phyloP scores from a whole-genome alignment of 2,888 invertebrate species.

The Hipparchia semele region DNA sequence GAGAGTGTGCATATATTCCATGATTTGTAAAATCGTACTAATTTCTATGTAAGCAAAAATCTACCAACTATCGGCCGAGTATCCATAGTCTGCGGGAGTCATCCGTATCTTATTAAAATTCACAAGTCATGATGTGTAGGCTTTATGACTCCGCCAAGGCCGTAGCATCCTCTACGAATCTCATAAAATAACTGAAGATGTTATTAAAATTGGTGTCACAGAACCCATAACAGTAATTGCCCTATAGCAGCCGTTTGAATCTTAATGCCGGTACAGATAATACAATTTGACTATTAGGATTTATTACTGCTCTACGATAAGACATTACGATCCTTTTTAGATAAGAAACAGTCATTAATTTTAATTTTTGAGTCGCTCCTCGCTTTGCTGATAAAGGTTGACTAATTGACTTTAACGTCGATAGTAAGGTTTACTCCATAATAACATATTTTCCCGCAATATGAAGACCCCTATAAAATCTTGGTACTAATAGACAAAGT shows the following conservation, averaged over 20 bases:
- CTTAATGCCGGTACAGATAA: constrained; percentile 15
- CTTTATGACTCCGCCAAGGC: constrained; percentile 29
- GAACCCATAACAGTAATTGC: constrained; percentile 21
- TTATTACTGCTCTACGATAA: constrained; percentile 7
- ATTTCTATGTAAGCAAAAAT: neutral
- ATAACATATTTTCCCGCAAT: too few species aligned
- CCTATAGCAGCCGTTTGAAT: constrained; percentile 6
- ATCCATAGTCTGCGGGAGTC: neutral
- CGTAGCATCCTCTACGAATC: constrained; percentile 25
- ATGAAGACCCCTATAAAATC: neutral
- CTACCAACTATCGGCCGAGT: neutral
- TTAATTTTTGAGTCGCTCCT: neutral
- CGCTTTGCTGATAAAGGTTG: neutral
- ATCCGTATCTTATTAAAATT: constrained; percentile 42
- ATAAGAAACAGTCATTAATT: constrained; percentile 5
- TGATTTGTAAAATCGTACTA: neutral
- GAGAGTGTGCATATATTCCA: neutral
- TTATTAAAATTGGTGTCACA: constrained; percentile 31
- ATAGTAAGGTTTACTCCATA: neutral
- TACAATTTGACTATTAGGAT: constrained; percentile 12
- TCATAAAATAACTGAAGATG: constrained; percentile 24
- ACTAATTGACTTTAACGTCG: neutral
- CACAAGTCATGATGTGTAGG: constrained; percentile 27
- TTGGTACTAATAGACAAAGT: constrained; percentile 3
- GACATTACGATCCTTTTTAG: constrained; percentile 7